Evolutionary conservation across 2,113 vertebrate genomes (phyloP), one percentile per base, ranked within the genome.

Genomic region (Grallaria varia): DNA sequence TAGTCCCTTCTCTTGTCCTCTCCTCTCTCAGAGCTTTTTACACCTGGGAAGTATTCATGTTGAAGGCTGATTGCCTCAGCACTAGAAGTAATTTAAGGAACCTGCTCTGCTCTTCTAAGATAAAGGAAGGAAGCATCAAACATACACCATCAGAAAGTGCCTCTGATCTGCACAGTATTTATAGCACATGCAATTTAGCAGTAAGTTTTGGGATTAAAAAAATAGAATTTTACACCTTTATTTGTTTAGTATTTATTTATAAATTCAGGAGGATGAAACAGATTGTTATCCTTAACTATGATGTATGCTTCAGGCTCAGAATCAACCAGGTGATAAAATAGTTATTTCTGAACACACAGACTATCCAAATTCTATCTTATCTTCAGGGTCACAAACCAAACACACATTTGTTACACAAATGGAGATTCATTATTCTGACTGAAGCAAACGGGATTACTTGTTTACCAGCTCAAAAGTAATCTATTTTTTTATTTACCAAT

Each of bases 391-490:
- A 95, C 60, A 84, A 95, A 62, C 80, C 21, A 93, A 84, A 91
- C 68, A 69, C 52, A 94, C 69, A 66, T 94, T 89, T 80, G 30
- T 92, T 96, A 76, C 28, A 30, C 59, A 96, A 94, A 94, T 49
- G 35, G 33, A 94, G 49, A 68, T 89, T 95, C 56, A 93, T 95
- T 97, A 94, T 88, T 82, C 86, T 89, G 47, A 94, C 52, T 95
- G 76, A 74, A 86, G 75, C 76, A 75, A 96, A 87, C 66, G 96
- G 62, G 76, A 87, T 94, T 97, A 95, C 39, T 89, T 96, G 87
- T 95, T 97, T 94, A 95, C 97, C 90, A 93, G 87, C 87, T 90
- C 84, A 95, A 94, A 87, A 81, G 45, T 83, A 95, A 96, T 94
- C 64, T 95, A 62, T 67, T 93, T 96, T 95, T 53, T 53, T 53